Conservation (phyloP, 2,113 vertebrate genomes). For the Gopherus evgoodei region DNA sequence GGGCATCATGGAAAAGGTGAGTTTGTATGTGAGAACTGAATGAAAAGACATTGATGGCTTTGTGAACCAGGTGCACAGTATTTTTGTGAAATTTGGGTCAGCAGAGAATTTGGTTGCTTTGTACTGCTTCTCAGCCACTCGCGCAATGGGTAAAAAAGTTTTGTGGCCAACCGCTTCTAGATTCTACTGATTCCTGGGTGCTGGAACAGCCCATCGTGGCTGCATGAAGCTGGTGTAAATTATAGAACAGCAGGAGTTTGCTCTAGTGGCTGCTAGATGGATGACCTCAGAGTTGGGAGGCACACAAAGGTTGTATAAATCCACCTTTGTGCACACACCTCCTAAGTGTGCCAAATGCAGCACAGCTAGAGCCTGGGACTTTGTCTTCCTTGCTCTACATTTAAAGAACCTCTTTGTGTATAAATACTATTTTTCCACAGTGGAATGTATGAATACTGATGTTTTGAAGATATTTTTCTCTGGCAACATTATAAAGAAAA, state of each 20-base stretch:
- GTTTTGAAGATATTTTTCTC: accelerated
- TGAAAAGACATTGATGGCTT: not conserved
- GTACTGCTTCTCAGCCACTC: not conserved
- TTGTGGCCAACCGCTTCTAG: accelerated
- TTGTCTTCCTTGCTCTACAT: not conserved
- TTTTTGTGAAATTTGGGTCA: not conserved
- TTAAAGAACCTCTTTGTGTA: not conserved
- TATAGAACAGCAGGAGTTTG: accelerated
- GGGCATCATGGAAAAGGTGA: not conserved
- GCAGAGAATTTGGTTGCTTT: not conserved
- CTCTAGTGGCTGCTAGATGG: not conserved
- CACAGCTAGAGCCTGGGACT: not conserved
- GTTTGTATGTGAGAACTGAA: not conserved
- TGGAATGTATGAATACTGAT: not conserved
- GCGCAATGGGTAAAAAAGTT: not conserved
- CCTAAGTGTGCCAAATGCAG: not conserved
- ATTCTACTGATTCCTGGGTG: not conserved
- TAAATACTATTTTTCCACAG: not conserved
- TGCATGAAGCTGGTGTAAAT: not conserved
- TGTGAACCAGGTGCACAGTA: not conserved
- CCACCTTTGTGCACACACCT: not conserved
- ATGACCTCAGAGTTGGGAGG: not conserved
- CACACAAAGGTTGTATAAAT: not conserved
- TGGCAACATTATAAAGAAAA: not conserved
- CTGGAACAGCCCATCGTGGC: not conserved